Conservation (phyloP, 2,888 invertebrate genomes). For the Platycnemis pennipes region DNA sequence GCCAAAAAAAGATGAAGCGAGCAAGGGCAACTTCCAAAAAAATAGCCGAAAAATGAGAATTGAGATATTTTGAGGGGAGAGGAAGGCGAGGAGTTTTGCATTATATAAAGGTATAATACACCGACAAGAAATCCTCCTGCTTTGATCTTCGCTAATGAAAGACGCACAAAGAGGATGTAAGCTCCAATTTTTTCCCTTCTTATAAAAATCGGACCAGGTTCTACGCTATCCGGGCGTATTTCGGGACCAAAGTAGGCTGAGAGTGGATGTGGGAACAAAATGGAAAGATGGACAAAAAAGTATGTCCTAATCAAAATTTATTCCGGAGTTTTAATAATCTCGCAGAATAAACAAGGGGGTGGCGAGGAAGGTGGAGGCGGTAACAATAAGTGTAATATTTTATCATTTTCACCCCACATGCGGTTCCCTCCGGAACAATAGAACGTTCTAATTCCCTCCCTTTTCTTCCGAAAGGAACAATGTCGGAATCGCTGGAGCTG, state of each 20-base stretch:
- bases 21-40: neutral
- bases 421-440: neutral
- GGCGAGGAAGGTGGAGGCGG: neutral
- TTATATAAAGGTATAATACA: neutral
- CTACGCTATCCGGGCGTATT: neutral
- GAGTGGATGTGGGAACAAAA: neutral
- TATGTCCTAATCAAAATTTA: neutral
- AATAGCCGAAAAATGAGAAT: neutral
- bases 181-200: neutral
- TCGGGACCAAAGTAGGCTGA: neutral
- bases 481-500: neutral
- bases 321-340: neutral
- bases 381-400: neutral
- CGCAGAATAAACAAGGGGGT: neutral
- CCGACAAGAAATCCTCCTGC: neutral
- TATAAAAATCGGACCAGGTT: neutral
- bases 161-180: neutral
- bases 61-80: neutral
- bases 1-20: neutral
- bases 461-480: neutral
- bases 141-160: conserved; percentile 18
- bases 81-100: neutral
- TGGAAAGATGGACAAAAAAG: neutral
- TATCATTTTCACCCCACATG: neutral
- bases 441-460: neutral